Percentiles rank a stretch among this genome's conserved stretches.
Conservation (phyloP, 2,113 vertebrate species). For the Atherinomorus stipes region DNA sequence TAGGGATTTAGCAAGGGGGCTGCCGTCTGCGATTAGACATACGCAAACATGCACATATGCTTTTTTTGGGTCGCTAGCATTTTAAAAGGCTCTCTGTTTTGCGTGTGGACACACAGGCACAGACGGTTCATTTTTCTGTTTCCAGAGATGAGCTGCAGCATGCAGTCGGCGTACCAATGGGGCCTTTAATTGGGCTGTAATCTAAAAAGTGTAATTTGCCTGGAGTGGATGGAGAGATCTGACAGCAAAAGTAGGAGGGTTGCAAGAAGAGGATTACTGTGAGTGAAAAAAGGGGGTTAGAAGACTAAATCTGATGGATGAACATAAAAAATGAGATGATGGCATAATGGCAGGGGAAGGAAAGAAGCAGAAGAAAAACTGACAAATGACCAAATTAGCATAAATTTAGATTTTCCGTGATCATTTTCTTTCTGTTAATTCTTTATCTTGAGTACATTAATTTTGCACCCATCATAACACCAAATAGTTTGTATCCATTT, state of each 20-base stretch:
- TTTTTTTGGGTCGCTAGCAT: conserved; percentile 30
- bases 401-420: too few species aligned
- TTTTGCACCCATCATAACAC: too few species aligned
- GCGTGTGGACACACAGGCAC: conserved; percentile 19
- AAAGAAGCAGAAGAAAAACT: conserved; percentile 11
- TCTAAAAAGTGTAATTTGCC: conserved; percentile 81
- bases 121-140: conserved; percentile 41
- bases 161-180: conserved; percentile 46
- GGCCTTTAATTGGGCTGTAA: conserved; percentile 82
- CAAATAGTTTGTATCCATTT: too few species aligned
- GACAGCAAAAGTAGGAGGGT: conserved; percentile 55
- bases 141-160: conserved; percentile 48
- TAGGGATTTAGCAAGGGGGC: conserved; percentile 74
- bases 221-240: conserved; percentile 73
- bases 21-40: conserved; percentile 71
- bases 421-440: too few species aligned
- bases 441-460: too few species aligned
- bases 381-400: conserved; percentile 26
- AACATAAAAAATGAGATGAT: conserved; percentile 46
- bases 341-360: conserved; percentile 18
- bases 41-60: conserved; percentile 51
- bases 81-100: conserved; percentile 41
- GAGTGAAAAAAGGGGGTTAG: conserved; percentile 20
- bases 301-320: conserved; percentile 27
- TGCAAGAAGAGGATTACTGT: conserved; percentile 61